These are phyloP conservation scores for Amphimallon solstitiale DNA, from an alignment of 2,888 invertebrate species.

Conservation along the genomic window DNA sequence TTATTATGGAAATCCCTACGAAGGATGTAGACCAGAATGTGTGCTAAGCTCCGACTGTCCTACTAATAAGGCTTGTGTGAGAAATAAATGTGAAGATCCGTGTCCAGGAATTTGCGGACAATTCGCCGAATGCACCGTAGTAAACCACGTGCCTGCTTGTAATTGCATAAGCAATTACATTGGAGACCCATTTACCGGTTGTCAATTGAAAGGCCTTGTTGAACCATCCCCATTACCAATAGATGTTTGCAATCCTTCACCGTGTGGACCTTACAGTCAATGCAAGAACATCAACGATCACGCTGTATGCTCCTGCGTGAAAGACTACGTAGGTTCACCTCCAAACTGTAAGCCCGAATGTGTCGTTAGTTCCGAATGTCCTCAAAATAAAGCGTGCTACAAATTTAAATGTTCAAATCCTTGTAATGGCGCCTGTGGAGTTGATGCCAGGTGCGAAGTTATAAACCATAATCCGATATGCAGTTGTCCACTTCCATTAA, in stretches of 20 bases:
- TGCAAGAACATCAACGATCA: conserved; percentile 73
- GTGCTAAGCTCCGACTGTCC: conserved; percentile 87
- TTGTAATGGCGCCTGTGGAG: conserved; percentile 79
- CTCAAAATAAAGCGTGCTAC: conserved; percentile 76
- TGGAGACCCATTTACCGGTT: conserved; percentile 78
- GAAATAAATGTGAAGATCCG: conserved; percentile 86
- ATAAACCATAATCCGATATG: conserved; percentile 83
- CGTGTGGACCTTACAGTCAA: conserved; percentile 82
- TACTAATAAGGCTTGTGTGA: conserved; percentile 82
- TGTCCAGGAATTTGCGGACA: conserved; percentile 87
- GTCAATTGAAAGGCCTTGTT: conserved; percentile 60
- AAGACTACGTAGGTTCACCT: conserved; percentile 76
- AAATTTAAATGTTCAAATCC: conserved; percentile 82
- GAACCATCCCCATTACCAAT: conserved; percentile 46
- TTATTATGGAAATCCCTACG: conserved; percentile 87
- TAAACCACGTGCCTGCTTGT: conserved; percentile 88
- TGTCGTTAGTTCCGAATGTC: conserved; percentile 79
- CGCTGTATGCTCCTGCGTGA: conserved; percentile 79
- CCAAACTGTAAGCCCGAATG: conserved; percentile 83
- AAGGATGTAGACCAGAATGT: conserved; percentile 88
- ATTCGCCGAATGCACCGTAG: conserved; percentile 84
- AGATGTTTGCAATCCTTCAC: conserved; percentile 77
- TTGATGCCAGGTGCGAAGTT: conserved; percentile 76
- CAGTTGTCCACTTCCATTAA: conserved; percentile 73
- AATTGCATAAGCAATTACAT: conserved; percentile 77